phyloP scores from a whole-genome alignment of 1,140 invertebrate species.

The Ceratosolen fusciceps region DNA sequence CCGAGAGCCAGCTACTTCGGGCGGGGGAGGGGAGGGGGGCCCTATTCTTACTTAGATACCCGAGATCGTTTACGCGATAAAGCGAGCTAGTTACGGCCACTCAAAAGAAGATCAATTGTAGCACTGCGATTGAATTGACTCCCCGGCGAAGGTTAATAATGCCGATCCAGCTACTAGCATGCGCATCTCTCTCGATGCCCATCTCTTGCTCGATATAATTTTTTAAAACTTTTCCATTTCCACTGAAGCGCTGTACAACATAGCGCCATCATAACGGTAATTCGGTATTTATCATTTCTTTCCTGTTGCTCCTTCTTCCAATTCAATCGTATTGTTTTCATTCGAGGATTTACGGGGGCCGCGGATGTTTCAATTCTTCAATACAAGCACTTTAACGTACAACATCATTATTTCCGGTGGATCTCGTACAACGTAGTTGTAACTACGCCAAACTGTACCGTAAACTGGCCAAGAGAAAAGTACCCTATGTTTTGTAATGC shows the following conservation, averaged over 20 bases:
- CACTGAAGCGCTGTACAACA: not conserved
- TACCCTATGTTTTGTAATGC: too few species aligned
- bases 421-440: too few species aligned
- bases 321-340: not conserved
- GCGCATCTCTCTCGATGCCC: not conserved
- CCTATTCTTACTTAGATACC: not conserved
- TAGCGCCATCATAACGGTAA: not conserved
- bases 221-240: not conserved
- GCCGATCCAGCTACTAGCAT: not conserved
- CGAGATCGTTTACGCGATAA: not conserved
- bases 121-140: not conserved
- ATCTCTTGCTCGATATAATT: not conserved
- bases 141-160: too few species aligned
- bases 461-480: too few species aligned
- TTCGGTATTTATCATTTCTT: not conserved
- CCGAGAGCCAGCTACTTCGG: not conserved
- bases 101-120: not conserved
- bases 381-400: too few species aligned
- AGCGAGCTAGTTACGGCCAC: not conserved
- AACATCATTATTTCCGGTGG: too few species aligned
- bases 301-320: not conserved
- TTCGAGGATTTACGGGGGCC: too few species aligned
- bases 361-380: too few species aligned
- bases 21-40: too few species aligned
- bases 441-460: too few species aligned